Conservation (phyloP, 1,140 invertebrate species). For the Wasmannia auropunctata region DNA sequence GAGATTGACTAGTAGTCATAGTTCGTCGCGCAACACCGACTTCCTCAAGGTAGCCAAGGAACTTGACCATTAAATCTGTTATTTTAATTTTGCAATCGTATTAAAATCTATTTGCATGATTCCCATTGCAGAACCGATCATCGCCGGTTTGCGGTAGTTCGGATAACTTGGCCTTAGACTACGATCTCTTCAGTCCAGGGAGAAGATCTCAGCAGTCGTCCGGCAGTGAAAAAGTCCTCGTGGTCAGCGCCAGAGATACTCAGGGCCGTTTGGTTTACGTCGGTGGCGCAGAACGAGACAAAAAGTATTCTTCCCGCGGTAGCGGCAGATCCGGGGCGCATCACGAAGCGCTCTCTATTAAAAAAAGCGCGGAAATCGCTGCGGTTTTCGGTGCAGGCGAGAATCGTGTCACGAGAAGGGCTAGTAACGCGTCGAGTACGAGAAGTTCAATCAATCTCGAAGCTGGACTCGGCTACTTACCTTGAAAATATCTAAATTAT, state of each 20-base stretch:
- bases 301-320: constrained; percentile 76
- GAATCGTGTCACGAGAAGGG: constrained; percentile 75
- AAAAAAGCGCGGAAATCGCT: constrained; percentile 95
- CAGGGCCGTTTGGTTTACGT: constrained; percentile 86
- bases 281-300: constrained; percentile 83
- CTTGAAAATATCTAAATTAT: constrained; percentile 63
- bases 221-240: constrained; percentile 84
- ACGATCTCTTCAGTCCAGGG: constrained; percentile 88
- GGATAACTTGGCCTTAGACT: constrained; percentile 90
- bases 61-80: neutral
- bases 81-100: neutral
- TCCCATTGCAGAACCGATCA: constrained; percentile 71
- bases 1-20: constrained; percentile 70
- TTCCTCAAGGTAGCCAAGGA: constrained; percentile 80
- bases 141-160: constrained; percentile 81
- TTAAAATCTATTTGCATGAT: constrained; percentile 23
- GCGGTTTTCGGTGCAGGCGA: constrained; percentile 88
- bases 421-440: constrained; percentile 81
- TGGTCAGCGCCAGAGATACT: constrained; percentile 86
- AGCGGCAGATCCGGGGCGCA: constrained; percentile 77
- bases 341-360: constrained; percentile 92
- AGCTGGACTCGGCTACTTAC: constrained; percentile 83
- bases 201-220: constrained; percentile 81
- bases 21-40: constrained; percentile 87
- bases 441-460: constrained; percentile 82